phyloP scores from a whole-genome alignment of 2,113 vertebrate species.

The Dendrocopos noguchii region DNA sequence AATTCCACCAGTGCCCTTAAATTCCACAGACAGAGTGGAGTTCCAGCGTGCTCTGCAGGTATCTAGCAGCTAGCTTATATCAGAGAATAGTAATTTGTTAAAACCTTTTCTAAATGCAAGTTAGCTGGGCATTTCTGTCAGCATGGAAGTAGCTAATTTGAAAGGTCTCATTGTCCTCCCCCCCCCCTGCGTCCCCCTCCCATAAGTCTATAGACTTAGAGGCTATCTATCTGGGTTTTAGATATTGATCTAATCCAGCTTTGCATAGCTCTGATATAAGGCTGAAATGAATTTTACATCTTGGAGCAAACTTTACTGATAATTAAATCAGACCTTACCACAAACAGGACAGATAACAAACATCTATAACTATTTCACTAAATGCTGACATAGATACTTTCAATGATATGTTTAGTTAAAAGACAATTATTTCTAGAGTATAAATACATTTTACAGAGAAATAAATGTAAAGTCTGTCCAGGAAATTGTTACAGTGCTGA shows the following conservation, averaged over 20 bases:
- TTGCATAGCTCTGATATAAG: not conserved
- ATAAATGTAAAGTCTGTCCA: not conserved
- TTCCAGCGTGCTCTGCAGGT: not conserved
- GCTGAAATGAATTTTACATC: not conserved
- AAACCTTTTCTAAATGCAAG: not conserved
- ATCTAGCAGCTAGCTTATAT: not conserved
- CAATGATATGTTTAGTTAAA: not conserved
- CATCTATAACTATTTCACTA: not conserved
- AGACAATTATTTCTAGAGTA: not conserved
- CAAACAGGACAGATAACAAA: not conserved
- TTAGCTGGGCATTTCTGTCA: not conserved
- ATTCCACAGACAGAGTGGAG: not conserved
- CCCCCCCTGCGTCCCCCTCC: too few relatives aligned
- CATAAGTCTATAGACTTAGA: too few relatives aligned
- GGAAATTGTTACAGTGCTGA: not conserved
- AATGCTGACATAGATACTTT: not conserved
- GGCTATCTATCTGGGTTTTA: not conserved
- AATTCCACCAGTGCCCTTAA: conserved; percentile 25
- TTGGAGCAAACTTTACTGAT: not conserved
- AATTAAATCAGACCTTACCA: not conserved
- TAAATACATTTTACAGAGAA: not conserved
- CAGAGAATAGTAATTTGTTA: not conserved
- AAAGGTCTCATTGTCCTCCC: not conserved
- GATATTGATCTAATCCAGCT: not conserved
- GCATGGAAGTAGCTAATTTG: not conserved